Evolutionary conservation across 1,140 invertebrate species (phyloP).

Genomic region (Propsilocerus akamusi): DNA sequence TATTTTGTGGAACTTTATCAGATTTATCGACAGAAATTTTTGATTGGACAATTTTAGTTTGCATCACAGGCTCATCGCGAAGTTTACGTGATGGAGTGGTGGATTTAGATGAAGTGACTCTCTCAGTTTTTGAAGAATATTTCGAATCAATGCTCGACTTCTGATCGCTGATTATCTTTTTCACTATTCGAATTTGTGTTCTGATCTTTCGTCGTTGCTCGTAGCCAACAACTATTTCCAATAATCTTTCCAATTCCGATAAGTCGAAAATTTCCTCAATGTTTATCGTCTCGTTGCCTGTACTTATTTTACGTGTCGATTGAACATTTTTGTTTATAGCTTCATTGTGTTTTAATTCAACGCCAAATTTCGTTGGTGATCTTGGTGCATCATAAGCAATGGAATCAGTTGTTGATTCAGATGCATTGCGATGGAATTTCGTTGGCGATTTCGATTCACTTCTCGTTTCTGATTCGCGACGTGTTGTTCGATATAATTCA

Average conservation of each 20-base stretch:
- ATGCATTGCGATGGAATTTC: neutral
- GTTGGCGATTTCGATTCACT: neutral
- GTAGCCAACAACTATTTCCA: slow-evolving; percentile 52
- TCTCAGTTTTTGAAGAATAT: neutral
- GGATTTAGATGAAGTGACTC: neutral
- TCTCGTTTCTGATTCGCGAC: neutral
- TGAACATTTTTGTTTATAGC: neutral
- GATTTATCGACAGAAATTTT: slow-evolving; percentile 21
- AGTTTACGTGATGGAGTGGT: neutral
- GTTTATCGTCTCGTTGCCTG: slow-evolving; percentile 23
- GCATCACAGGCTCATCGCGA: slow-evolving; percentile 4
- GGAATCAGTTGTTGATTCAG: neutral
- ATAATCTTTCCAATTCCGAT: slow-evolving; percentile 42
- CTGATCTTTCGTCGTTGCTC: slow-evolving; percentile 52
- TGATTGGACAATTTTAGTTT: slow-evolving; percentile 29
- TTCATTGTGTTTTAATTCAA: slow-evolving; percentile 31
- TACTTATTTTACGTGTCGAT: slow-evolving; percentile 15
- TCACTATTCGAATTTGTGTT: slow-evolving; percentile 48
- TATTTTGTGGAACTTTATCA: neutral
- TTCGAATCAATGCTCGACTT: neutral
- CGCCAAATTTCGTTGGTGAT: slow-evolving; percentile 36
- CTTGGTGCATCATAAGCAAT: slow-evolving; percentile 13
- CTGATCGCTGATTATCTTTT: slow-evolving; percentile 28
- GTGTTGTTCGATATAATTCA: neutral
- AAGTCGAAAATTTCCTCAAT: slow-evolving; percentile 54